phyloP scores from a whole-genome alignment of 2,888 invertebrate species.

The Drosophila kanekoi region DNA sequence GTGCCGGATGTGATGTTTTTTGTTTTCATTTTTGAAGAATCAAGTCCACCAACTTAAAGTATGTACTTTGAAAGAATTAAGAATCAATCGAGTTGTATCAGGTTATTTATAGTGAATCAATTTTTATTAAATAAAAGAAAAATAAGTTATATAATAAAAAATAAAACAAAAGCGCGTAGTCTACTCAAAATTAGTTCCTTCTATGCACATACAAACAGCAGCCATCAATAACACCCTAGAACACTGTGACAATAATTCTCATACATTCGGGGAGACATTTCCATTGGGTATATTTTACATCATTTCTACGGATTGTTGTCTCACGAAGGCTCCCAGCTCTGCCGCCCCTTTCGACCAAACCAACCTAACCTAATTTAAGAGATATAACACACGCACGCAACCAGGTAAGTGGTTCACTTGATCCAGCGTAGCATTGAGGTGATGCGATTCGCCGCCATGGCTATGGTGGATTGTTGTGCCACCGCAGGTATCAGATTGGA shows the following conservation, averaged over 20 bases:
- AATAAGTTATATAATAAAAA: slow-evolving; percentile 69
- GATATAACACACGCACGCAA: slow-evolving; percentile 46
- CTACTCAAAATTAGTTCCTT: slow-evolving; percentile 12
- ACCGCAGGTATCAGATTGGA: slow-evolving; percentile 72
- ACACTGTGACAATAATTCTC: not conserved
- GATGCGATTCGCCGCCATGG: slow-evolving; percentile 92
- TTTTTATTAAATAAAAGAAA: slow-evolving; percentile 74
- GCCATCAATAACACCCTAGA: slow-evolving; percentile 9
- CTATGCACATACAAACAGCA: slow-evolving; percentile 10
- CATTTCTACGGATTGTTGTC: slow-evolving; percentile 1
- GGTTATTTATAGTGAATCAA: slow-evolving; percentile 74
- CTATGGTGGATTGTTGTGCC: slow-evolving; percentile 86
- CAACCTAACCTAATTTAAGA: slow-evolving; percentile 64
- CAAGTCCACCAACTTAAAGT: slow-evolving; percentile 51
- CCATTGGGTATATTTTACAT: not conserved
- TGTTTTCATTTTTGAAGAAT: slow-evolving; percentile 21
- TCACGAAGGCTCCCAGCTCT: slow-evolving; percentile 7
- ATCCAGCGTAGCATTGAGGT: slow-evolving; percentile 91
- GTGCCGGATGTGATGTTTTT: slow-evolving; percentile 18
- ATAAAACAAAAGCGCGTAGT: slow-evolving; percentile 21
- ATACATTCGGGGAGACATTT: not conserved
- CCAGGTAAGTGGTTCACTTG: slow-evolving; percentile 62
- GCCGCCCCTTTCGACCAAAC: not conserved
- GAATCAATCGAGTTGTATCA: slow-evolving; percentile 57
- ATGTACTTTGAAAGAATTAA: slow-evolving; percentile 52